Conservation (phyloP, 2,113 vertebrate genomes). For the Terrapene triunguis region DNA sequence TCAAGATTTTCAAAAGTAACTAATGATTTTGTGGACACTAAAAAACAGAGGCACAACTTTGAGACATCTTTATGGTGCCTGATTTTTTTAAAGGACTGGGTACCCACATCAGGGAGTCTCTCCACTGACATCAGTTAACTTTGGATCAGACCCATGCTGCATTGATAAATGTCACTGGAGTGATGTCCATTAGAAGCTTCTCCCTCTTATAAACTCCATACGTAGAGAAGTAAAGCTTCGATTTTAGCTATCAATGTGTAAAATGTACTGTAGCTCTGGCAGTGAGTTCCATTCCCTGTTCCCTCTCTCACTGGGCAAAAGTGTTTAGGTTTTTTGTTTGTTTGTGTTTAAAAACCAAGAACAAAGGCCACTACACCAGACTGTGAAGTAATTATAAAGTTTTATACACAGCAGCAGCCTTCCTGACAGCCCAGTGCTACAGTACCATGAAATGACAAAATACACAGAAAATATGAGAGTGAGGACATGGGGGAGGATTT, state of each 20-base stretch:
- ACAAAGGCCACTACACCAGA: background rate
- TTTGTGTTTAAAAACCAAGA: background rate
- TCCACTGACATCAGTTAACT: background rate
- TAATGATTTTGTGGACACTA: background rate
- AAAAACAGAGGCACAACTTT: too few relatives aligned
- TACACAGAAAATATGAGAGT: background rate
- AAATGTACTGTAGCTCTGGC: background rate
- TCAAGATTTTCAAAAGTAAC: background rate
- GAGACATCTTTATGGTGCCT: background rate
- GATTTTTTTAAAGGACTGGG: background rate
- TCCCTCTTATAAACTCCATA: background rate
- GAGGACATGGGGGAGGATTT: background rate
- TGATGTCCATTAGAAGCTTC: background rate
- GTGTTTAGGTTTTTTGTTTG: background rate
- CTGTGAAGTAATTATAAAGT: background rate
- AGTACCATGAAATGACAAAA: background rate
- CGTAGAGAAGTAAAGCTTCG: background rate
- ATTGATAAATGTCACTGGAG: background rate
- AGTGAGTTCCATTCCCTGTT: background rate
- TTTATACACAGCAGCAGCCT: background rate
- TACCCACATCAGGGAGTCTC: background rate
- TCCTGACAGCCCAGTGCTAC: background rate
- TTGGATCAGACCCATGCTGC: background rate
- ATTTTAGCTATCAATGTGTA: background rate
- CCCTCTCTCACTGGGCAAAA: background rate